Evolutionary conservation across 2,113 vertebrate genomes (phyloP).

Genomic region (Dicaeum eximium): DNA sequence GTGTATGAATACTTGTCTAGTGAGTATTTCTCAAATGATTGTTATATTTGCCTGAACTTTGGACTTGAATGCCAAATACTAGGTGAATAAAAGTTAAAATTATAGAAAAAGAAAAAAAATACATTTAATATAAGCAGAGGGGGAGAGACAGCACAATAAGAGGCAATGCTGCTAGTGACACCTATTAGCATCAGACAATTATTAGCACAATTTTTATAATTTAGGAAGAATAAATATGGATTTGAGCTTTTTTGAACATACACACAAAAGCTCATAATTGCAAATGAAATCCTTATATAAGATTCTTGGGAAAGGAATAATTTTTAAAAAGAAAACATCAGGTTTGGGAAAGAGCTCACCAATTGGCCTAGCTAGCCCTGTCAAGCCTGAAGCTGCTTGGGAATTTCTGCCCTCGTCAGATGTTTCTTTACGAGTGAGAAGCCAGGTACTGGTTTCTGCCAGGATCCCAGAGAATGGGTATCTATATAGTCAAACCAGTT

Average conservation of each 20-base stretch:
- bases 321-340: neutral
- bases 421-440: neutral
- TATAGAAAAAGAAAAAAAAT: neutral
- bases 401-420: neutral
- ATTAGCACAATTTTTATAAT: neutral
- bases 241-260: constrained; percentile 16
- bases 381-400: neutral
- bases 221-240: neutral
- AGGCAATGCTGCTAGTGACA: neutral
- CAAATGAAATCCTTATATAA: neutral
- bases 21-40: constrained; percentile 68
- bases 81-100: constrained; percentile 45
- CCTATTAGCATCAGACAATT: neutral
- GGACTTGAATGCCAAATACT: constrained; percentile 43
- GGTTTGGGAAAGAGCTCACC: neutral
- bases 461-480: neutral
- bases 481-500: neutral
- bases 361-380: fast-evolving
- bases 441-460: neutral
- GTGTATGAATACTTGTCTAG: constrained; percentile 72
- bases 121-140: neutral
- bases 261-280: neutral
- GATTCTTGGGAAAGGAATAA: neutral
- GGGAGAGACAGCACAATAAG: neutral
- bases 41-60: constrained; percentile 73